A percentile compares a stretch with the other conserved stretches of the same genome.
These are phyloP conservation scores for Chaetura pelagica DNA, from an alignment of 2,113 vertebrate genomes.

Conservation along the genomic window DNA sequence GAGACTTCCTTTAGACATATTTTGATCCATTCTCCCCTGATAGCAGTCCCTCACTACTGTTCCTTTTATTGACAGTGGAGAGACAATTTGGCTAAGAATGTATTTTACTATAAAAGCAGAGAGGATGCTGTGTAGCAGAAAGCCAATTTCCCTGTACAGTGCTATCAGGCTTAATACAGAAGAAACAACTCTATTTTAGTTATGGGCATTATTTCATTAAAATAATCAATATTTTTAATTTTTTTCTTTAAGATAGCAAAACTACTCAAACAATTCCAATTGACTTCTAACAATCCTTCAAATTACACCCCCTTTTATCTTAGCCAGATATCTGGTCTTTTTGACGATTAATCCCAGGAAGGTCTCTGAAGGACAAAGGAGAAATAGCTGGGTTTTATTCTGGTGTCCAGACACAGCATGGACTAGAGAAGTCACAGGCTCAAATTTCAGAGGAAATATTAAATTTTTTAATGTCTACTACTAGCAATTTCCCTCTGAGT, in stretches of 20 bases:
- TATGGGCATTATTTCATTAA: background rate
- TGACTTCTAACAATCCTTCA: background rate
- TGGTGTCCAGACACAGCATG: background rate
- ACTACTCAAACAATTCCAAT: background rate
- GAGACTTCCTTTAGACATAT: background rate
- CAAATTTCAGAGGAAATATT: background rate
- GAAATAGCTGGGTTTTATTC: background rate
- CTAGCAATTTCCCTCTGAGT: background rate
- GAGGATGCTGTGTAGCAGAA: background rate
- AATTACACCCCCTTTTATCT: slow-evolving; percentile 28
- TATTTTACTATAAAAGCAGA: background rate
- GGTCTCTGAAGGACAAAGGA: slow-evolving; percentile 31
- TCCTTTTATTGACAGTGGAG: background rate
- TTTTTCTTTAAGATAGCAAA: background rate
- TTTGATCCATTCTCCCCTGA: background rate
- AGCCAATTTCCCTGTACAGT: background rate
- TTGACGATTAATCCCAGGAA: background rate
- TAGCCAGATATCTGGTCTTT: background rate
- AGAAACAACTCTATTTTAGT: background rate
- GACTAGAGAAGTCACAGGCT: background rate
- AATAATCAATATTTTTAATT: background rate
- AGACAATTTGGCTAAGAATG: background rate
- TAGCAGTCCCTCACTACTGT: background rate
- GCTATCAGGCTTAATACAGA: background rate
- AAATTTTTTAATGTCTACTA: background rate